These are phyloP conservation scores for Crossoptilon crossoptilon DNA, from an alignment of 2,797 vertebrate species.

Conservation along the genomic window DNA sequence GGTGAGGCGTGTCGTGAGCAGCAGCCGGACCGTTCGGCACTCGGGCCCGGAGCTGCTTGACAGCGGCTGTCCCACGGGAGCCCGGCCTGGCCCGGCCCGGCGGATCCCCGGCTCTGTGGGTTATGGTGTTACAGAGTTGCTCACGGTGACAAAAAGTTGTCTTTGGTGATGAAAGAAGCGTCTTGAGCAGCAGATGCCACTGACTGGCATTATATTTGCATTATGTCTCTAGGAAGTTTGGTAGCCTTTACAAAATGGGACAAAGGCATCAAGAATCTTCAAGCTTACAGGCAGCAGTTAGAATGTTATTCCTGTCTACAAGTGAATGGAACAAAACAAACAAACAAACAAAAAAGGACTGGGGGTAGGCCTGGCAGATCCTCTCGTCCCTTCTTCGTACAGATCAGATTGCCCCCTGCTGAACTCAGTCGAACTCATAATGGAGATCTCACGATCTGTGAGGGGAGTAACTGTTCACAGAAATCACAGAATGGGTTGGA, in stretches of 20 bases:
- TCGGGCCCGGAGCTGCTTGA: too few relatives aligned
- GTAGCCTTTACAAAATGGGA: neutral
- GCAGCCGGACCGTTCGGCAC: too few relatives aligned
- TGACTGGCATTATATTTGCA: neutral
- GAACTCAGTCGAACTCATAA: neutral
- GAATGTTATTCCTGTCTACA: neutral
- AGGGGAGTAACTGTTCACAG: neutral
- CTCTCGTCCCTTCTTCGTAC: neutral
- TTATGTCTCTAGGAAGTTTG: neutral
- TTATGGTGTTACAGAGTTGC: too few relatives aligned
- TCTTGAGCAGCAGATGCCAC: neutral
- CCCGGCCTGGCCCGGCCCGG: neutral
- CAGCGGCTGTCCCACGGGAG: neutral
- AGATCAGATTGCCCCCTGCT: neutral
- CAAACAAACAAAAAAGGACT: neutral
- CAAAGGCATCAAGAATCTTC: neutral
- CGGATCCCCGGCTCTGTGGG: too few relatives aligned
- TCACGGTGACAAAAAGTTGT: too few relatives aligned
- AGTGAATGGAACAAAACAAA: neutral
- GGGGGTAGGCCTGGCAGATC: neutral
- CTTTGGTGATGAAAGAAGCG: neutral
- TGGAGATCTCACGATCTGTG: rapidly evolving
- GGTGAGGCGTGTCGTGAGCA: too few relatives aligned
- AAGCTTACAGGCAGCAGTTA: neutral
- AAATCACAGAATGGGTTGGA: too few relatives aligned